Percentiles rank a stretch among this genome's conserved stretches.
phyloP scores from a whole-genome alignment of 2,113 vertebrate species.

The Bos taurus region ARS-UCD2.0 NC_037357.1:25255501-25256000 shows the following conservation, averaged over 20 bases:
- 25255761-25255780: background rate
- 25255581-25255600: background rate
- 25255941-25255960: background rate
- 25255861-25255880: background rate
- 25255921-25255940: background rate
- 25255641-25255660: background rate
- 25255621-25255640: conserved; percentile 13
- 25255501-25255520: background rate
- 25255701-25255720: background rate
- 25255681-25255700: background rate
- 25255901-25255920: background rate
- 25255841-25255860: background rate
- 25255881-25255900: background rate
- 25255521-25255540: conserved; percentile 4
- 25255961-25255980: conserved; percentile 22
- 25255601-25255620: background rate
- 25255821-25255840: background rate
- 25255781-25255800: background rate
- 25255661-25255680: background rate
- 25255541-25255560: background rate
- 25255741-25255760: background rate
- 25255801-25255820: background rate
- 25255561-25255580: background rate
- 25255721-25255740: background rate
- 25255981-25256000: background rate